Base-by-base conservation (phyloP, 2,888 invertebrate species). In the Synergus umbraculus region DNA sequence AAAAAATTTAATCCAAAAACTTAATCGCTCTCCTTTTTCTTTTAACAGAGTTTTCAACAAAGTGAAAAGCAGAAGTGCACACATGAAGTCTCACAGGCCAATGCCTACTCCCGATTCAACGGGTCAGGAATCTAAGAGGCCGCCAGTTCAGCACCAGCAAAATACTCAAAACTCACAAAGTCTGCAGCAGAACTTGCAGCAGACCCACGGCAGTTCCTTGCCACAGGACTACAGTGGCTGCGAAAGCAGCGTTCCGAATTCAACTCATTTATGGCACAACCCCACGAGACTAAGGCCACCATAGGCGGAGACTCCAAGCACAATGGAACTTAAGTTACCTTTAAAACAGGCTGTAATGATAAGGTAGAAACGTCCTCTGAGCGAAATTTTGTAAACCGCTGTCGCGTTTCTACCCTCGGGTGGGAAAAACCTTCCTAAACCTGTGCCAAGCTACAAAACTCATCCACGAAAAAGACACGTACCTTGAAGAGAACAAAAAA, bases 11-110 rank as follows among this genome's bases (percentile, higher is more conserved):
- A 66, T 41, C 9, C 43, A 18, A 4, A 60, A 60, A n/a, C n/a
- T n/a, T 63, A 58, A 22, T 63, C 22, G 37, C 43, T 7, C 10
- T 10, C 46, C 63, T 76, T 65, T 76, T 46, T 78, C n/a, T 93
- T 93, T 93, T 94, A 94, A 88, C 96, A 98, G 98, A 95, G 96
- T 98, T 93, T 98, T 98, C 95, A 96, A 96, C 94, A 98, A 98
- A 95, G 97, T 98, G 92, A 98, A 98, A 95, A 99, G 98, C 94
- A 96, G 99, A 93, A 99, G 98, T 94, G 99, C 99, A 86, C 99
- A 99, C 94, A 99, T 99, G 99, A 99, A 99, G 94, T 98, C 98
- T 87, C 99, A 99, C 94, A 96, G 97, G 92, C 96, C 97, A 87
- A 91, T 92, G 73, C 92, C 91, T 83, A 89, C 90, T 89, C 96